Base-by-base conservation (phyloP, 92 coral and sea anemone species). In the Diadumene lineata region DNA sequence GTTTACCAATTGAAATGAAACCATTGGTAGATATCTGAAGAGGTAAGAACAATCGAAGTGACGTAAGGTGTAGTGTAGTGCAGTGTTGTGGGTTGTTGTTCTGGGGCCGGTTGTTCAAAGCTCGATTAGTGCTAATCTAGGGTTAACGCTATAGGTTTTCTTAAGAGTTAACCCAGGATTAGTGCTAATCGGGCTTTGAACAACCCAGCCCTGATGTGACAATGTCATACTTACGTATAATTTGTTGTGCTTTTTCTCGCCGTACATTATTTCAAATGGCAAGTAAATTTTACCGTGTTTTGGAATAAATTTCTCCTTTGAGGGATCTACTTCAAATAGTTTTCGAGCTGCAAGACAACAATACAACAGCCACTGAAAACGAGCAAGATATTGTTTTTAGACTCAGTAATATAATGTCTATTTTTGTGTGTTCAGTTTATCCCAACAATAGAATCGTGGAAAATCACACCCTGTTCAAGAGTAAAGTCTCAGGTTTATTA, bases 11-110 rank as follows among this genome's bases (percentile, higher is more conserved):
- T 0, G 91, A 77, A 6, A 85, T 64, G 50, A 74, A 32, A 11
- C 89, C 89, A 63, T 85, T 75, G n/a, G 21, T 30, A 18, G 69
- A 68, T n/a, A 85, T 31, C 89, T 85, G 82, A 8, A 77, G n/a
- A 43, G 57, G 19, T 3, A 53, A 53, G 27, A 61, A 9, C 22
- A 61, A 19, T 61, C 32, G 32, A 18, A 16, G 18, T 28, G 32
- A 22, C 31, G 66, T n/a, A 9, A 2, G 34, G 1, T n/a, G 66
- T n/a, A 0, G 31, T 32, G 31, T 61, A 10, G 48, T 38, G 48
- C 13, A 13, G 48, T 38, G 48, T 4, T 13, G 13, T 13, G 48
- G 11, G 22, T 23, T 66, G 1, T 33, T n/a, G n/a, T n/a, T n/a
- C n/a, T n/a, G n/a, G n/a, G n/a, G n/a, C n/a, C n/a, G n/a, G n/a